A percentile compares a stretch with the other conserved stretches of the same genome.
Evolutionary conservation across 2,113 vertebrate species (phyloP).

Genomic region (Paramormyrops kingsleyae): DNA sequence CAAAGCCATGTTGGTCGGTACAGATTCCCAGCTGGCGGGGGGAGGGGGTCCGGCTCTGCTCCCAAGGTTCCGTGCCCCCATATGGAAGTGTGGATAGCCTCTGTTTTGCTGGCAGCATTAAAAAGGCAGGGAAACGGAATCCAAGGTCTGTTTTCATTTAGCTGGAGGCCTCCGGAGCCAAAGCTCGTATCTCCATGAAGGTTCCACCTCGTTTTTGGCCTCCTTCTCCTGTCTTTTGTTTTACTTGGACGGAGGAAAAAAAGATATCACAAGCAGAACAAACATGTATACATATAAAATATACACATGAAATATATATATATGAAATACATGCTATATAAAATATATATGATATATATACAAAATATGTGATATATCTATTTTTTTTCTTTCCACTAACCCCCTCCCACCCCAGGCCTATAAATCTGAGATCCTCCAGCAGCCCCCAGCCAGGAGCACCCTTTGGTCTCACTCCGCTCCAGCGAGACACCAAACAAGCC

Average conservation of each 20-base stretch:
- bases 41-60: neutral
- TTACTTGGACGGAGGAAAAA: neutral
- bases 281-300: neutral
- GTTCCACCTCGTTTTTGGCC: neutral
- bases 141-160: constrained; percentile 1
- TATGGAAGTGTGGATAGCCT: neutral
- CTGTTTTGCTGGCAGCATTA: neutral
- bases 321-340: neutral
- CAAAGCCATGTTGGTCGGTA: neutral
- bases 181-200: neutral
- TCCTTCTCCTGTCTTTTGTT: neutral
- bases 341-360: neutral
- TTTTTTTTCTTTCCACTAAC: neutral
- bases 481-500: neutral
- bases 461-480: neutral
- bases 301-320: neutral
- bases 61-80: neutral
- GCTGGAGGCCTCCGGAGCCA: neutral
- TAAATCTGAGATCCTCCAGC: constrained; percentile 1
- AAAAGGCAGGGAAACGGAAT: neutral
- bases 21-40: neutral
- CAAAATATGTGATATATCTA: neutral
- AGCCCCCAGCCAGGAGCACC: neutral
- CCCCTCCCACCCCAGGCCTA: neutral
- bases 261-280: neutral